Evolutionary conservation across 2,113 vertebrate genomes (phyloP), one percentile per base, ranked within the genome.

Genomic region (Chrysemys picta): DNA sequence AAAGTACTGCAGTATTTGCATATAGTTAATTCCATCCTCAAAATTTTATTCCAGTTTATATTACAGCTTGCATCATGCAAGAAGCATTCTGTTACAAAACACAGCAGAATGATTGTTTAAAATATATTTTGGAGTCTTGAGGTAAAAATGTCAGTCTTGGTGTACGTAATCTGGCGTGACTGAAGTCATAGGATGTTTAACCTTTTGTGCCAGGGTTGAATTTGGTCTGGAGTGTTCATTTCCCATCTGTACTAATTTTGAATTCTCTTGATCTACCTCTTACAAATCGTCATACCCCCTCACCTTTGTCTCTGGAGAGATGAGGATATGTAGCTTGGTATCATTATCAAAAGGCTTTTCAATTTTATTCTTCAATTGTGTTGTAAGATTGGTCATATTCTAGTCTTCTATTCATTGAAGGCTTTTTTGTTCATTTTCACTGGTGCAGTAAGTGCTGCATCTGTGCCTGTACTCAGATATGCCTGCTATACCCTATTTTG

Each of bases 91-190:
- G n/a, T 22, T 72, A 38, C n/a, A 72, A 38, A 72, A 54, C 89
- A 84, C 13, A 72, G 89, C 93, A 83, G 49, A 91, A 38, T 38
- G 21, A 13, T 29, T 84, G 59, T 50, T 94, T 93, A 5, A 83
- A 42, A 27, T 80, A 9, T n/a, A 10, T 87, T 65, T 35, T 5
- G 19, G 38, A 59, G 72, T 79, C n/a, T 10, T 89, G 82, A 91
- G 50, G 49, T 9, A 84, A 10, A 45, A 90, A 90, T 89, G 79
- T 35, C 11, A 5, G 1, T 76, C 5, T 45, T 81, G 82, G 42
- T 82, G 13, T 89, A 54, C 17, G 31, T 80, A 82, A 69, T 21
- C 49, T 52, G 49, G 45, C 5, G 7, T 72, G 45, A 72, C 6
- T 72, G 19, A 52, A 50, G 3, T 85, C n/a, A 17, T 84, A 25